Evolutionary conservation across 2,113 vertebrate genomes (phyloP).

Genomic region (Epinephelus fuscoguttatus): DNA sequence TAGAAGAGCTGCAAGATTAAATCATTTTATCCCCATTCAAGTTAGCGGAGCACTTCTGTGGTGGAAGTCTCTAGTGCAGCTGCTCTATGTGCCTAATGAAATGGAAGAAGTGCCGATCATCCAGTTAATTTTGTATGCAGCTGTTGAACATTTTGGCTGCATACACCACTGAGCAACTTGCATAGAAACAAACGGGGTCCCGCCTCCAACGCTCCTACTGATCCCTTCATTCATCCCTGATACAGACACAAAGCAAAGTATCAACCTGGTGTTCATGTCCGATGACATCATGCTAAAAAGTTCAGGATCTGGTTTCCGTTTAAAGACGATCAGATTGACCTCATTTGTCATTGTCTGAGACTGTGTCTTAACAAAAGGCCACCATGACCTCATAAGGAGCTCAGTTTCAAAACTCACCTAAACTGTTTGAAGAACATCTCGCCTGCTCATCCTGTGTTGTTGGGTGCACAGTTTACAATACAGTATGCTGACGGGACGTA

Average conservation of each 20-base stretch:
- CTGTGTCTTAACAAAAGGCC: constrained; percentile 26
- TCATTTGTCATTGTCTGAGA: constrained; percentile 46
- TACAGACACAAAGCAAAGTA: background rate
- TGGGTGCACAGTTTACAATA: background rate
- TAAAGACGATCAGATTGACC: constrained; percentile 10
- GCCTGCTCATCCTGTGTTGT: constrained; percentile 9
- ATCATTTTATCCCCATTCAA: no score
- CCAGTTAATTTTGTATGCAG: no score
- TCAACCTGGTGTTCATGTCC: background rate
- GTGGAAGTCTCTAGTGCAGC: no score
- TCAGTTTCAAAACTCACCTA: constrained; percentile 36
- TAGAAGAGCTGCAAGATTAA: no score
- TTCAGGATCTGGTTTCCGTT: constrained; percentile 3
- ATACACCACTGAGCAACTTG: no score
- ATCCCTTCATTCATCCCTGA: no score
- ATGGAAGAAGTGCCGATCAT: no score
- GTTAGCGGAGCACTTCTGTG: no score
- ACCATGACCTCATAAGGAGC: constrained; percentile 37
- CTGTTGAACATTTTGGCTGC: no score
- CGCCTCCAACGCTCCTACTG: no score
- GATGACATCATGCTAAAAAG: background rate
- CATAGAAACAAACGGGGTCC: no score
- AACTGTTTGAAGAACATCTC: constrained; percentile 19
- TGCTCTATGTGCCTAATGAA: no score
- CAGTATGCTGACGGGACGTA: background rate